These are phyloP conservation scores for Oreamnos americanus DNA, from an alignment of 2,113 vertebrate genomes.

Conservation along the genomic window DNA sequence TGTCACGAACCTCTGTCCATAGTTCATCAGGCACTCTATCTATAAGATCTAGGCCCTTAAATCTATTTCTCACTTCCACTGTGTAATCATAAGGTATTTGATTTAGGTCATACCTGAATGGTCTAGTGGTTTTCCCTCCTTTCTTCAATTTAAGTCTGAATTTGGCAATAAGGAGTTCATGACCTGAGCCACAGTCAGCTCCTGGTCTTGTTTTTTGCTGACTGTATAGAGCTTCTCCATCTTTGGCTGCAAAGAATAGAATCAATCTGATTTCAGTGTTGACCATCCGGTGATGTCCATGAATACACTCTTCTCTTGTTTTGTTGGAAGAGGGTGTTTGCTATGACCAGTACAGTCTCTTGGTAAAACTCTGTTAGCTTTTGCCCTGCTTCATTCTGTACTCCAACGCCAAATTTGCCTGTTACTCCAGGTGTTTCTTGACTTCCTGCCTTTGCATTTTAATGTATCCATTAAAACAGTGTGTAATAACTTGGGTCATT, in stretches of 20 bases:
- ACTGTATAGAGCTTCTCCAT: background rate
- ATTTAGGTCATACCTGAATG: background rate
- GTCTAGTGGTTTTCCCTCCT: background rate
- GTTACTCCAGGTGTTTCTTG: background rate
- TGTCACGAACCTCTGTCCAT: fast-evolving
- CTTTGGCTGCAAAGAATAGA: background rate
- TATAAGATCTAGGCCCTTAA: background rate
- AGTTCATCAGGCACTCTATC: background rate
- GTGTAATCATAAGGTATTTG: background rate
- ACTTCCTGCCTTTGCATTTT: background rate
- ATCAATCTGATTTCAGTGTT: fast-evolving
- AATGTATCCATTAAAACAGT: background rate
- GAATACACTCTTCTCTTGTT: background rate
- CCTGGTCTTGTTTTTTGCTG: background rate
- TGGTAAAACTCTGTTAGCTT: background rate
- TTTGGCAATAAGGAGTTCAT: background rate
- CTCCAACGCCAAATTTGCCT: background rate
- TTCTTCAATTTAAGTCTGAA: background rate
- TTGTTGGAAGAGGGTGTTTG: background rate
- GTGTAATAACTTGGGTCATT: background rate
- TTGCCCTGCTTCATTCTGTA: background rate
- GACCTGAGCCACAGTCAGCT: background rate
- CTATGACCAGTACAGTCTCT: background rate
- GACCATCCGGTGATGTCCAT: background rate
- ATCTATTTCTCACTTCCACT: background rate